Conservation (phyloP, 2,797 vertebrate genomes). For the Hipposideros larvatus region DNA sequence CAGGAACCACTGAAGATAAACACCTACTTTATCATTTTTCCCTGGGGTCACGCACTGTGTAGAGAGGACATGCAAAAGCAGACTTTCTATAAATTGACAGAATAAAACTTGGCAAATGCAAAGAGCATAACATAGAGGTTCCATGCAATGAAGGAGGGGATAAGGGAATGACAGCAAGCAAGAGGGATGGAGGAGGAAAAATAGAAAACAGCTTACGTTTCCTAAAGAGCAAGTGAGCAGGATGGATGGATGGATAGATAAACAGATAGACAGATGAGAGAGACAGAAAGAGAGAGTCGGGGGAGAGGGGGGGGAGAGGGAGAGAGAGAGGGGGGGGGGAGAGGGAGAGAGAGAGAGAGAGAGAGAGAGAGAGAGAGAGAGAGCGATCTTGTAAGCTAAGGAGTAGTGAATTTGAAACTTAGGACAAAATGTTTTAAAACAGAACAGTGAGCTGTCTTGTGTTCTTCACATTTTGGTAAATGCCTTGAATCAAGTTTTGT, state of each 20-base stretch:
- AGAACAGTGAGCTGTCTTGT: neutral
- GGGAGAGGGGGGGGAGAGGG: too few relatives aligned
- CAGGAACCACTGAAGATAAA: neutral
- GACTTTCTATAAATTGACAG: neutral
- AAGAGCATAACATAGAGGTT: neutral
- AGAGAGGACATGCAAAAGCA: neutral
- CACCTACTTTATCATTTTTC: neutral
- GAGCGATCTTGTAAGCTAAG: neutral
- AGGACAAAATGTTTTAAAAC: neutral
- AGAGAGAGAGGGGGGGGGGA: too few relatives aligned
- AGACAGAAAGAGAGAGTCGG: too few relatives aligned
- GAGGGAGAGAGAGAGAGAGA: too few relatives aligned
- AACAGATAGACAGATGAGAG: too few relatives aligned
- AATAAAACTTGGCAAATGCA: neutral
- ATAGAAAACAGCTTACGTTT: neutral
- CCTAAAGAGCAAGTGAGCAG: neutral
- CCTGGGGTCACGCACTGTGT: neutral
- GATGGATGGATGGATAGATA: too few relatives aligned
- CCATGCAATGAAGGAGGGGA: neutral
- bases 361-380: neutral
- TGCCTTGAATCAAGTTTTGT: neutral
- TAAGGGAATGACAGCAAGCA: neutral
- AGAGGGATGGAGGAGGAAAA: neutral
- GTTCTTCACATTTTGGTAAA: neutral
- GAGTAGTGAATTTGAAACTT: neutral